Percentiles rank a stretch among this genome's conserved stretches.
Evolutionary conservation across 2,888 invertebrate species (phyloP).

Genomic region (Temnothorax unifasciatus): DNA sequence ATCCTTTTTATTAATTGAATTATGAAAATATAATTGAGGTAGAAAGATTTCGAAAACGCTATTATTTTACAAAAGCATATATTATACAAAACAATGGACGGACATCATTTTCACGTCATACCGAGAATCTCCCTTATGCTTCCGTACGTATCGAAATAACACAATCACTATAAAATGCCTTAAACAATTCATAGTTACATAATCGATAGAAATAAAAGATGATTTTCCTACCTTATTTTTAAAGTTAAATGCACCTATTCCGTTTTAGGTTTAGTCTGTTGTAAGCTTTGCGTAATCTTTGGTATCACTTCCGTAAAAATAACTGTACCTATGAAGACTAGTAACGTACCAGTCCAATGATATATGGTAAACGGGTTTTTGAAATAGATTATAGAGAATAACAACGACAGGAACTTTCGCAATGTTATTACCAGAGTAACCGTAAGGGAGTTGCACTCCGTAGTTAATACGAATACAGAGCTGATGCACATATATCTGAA

Average conservation of each 20-base stretch:
- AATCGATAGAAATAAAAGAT: background rate
- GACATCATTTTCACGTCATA: background rate
- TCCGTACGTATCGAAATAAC: background rate
- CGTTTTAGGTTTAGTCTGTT: conserved; percentile 56
- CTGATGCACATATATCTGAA: conserved; percentile 94
- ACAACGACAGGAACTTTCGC: conserved; percentile 96
- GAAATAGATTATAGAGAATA: conserved; percentile 98
- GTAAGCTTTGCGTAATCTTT: conserved; percentile 83
- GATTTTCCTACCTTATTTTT: background rate
- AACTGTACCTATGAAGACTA: conserved; percentile 97
- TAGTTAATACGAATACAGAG: conserved; percentile 97
- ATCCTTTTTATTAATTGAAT: conserved; percentile 31
- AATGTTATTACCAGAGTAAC: conserved; percentile 98
- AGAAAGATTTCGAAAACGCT: conserved; percentile 1
- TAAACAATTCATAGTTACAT: background rate
- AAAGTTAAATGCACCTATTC: conserved; percentile 66
- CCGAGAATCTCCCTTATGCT: background rate
- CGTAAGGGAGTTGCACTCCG: conserved; percentile 97
- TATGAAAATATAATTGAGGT: conserved; percentile 42
- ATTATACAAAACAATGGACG: conserved; percentile 21
- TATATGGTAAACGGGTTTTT: conserved; percentile 96
- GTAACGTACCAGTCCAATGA: conserved; percentile 96
- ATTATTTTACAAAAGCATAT: conserved; percentile 21
- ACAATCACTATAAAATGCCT: background rate
- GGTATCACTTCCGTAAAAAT: conserved; percentile 94